Evolutionary conservation across 2,113 vertebrate genomes (phyloP).

Genomic region (Odontophorus gujanensis): DNA sequence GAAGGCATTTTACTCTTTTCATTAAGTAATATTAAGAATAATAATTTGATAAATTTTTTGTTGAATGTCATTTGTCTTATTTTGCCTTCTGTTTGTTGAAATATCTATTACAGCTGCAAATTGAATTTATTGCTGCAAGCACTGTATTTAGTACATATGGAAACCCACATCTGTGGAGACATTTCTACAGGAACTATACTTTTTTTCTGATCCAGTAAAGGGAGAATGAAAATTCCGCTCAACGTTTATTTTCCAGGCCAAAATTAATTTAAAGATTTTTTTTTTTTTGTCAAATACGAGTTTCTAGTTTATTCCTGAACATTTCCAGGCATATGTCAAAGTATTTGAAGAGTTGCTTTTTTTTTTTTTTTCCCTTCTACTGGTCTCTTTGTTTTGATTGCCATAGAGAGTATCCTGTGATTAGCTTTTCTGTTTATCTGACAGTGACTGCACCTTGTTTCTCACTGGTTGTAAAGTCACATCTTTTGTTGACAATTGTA

Average conservation of each 20-base stretch:
- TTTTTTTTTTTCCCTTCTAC: neutral
- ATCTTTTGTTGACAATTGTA: slow-evolving; percentile 2
- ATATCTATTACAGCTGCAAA: neutral
- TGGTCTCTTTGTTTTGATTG: neutral
- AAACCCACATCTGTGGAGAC: neutral
- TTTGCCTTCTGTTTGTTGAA: slow-evolving; percentile 5
- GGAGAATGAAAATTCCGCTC: neutral
- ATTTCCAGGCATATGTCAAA: neutral
- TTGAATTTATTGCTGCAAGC: neutral
- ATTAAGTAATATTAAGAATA: neutral
- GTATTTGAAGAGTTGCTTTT: neutral
- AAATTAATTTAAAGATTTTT: neutral
- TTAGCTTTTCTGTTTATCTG: neutral
- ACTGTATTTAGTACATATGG: neutral
- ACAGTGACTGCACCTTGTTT: slow-evolving; percentile 8
- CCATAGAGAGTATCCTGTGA: neutral
- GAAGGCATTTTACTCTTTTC: neutral
- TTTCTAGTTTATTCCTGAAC: neutral
- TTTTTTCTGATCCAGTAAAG: neutral
- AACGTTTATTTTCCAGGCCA: slow-evolving; percentile 17
- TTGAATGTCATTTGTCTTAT: neutral
- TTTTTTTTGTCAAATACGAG: neutral
- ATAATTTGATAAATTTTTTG: neutral
- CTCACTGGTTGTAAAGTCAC: neutral
- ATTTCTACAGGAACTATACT: neutral